A percentile compares a stretch with the other conserved stretches of the same genome.
Evolutionary conservation across 1,140 invertebrate species (phyloP).

Genomic region (Steinernema feltiae): DNA sequence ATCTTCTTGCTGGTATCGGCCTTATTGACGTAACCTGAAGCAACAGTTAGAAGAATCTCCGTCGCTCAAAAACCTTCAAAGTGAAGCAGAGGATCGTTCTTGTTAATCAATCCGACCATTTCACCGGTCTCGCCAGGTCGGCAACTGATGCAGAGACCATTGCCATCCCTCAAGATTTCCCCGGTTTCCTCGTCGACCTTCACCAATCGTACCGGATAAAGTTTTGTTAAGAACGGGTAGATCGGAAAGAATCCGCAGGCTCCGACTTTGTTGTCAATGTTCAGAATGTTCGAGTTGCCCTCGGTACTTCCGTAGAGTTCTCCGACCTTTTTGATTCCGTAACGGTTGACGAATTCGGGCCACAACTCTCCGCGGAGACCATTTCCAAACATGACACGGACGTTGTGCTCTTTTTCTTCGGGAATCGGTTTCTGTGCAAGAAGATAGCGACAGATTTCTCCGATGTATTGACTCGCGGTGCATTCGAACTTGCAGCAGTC

Average conservation of each 20-base stretch:
- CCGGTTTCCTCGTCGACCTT: slow-evolving; percentile 74
- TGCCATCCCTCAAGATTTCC: slow-evolving; percentile 68
- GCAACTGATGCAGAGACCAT: slow-evolving; percentile 34
- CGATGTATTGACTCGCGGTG: slow-evolving; percentile 95
- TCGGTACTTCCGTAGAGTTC: slow-evolving; percentile 98
- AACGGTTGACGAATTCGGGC: slow-evolving; percentile 80
- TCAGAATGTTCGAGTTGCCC: slow-evolving; percentile 77
- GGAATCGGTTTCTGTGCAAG: slow-evolving; percentile 74
- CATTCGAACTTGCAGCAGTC: slow-evolving; percentile 87
- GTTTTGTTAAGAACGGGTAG: slow-evolving; percentile 53
- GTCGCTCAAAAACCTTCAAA: slow-evolving; percentile 59
- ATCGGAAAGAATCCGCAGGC: slow-evolving; percentile 85
- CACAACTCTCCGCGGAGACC: slow-evolving; percentile 91
- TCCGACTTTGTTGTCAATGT: slow-evolving; percentile 72
- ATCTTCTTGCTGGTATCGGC: slow-evolving; percentile 85
- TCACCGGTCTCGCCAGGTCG: slow-evolving; percentile 77
- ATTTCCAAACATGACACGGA: slow-evolving; percentile 85
- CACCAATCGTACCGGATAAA: slow-evolving; percentile 67
- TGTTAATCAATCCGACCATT: slow-evolving; percentile 87
- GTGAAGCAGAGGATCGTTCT: slow-evolving; percentile 61
- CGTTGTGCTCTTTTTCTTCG: slow-evolving; percentile 73
- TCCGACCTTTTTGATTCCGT: slow-evolving; percentile 74
- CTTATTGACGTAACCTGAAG: slow-evolving; percentile 75
- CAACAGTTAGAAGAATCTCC: too few species aligned
- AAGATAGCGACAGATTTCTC: slow-evolving; percentile 95